A percentile compares a stretch with the other conserved stretches of the same genome.
phyloP scores from a whole-genome alignment of 2,113 vertebrate species.

The Peromyscus maniculatus region DNA sequence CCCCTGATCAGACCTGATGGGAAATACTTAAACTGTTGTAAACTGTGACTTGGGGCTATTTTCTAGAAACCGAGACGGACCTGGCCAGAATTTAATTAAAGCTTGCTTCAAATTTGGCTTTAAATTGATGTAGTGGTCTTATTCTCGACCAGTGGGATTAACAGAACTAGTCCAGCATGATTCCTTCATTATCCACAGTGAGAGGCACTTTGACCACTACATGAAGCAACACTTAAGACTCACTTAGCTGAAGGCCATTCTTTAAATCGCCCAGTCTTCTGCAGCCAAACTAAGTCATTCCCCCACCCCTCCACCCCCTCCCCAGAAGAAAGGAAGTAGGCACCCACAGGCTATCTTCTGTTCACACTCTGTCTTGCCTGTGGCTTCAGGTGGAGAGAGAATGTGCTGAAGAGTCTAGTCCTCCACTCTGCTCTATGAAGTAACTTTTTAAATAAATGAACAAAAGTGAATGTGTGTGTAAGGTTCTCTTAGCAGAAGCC shows the following conservation, averaged over 20 bases:
- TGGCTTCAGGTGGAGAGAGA: slow-evolving; percentile 28
- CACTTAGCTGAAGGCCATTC: not conserved
- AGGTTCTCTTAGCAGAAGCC: not conserved
- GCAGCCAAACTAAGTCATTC: not conserved
- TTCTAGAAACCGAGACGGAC: not conserved
- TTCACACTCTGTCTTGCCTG: not conserved
- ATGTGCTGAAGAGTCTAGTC: not conserved
- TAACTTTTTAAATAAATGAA: slow-evolving; percentile 41
- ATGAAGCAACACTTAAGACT: not conserved
- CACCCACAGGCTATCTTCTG: not conserved
- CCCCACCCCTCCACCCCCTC: no score
- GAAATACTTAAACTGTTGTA: not conserved
- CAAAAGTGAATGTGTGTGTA: not conserved
- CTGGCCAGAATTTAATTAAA: not conserved
- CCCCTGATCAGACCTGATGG: not conserved
- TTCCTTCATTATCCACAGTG: not conserved
- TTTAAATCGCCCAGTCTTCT: not conserved
- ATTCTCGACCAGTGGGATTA: not conserved
- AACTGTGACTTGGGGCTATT: not conserved
- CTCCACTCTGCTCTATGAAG: not conserved
- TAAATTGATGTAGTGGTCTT: not conserved
- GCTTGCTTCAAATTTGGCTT: not conserved
- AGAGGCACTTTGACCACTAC: not conserved
- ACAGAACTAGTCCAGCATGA: not conserved
- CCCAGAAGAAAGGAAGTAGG: not conserved